A percentile compares a stretch with the other conserved stretches of the same genome.
These are phyloP conservation scores for Drosophila obscura DNA, from an alignment of 1,140 invertebrate genomes.

Conservation along the genomic window DNA sequence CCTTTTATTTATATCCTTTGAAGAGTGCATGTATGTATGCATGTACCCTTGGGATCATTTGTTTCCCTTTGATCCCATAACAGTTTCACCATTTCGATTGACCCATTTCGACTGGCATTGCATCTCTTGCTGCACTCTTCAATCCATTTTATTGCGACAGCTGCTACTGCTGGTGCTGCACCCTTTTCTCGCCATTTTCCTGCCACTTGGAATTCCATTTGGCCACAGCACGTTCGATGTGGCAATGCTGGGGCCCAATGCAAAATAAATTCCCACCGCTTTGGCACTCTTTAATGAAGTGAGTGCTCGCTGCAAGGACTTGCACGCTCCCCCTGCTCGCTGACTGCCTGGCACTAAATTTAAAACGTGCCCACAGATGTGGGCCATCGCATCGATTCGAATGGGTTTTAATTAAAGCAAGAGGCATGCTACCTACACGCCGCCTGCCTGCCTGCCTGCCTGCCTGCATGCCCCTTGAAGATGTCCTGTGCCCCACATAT, in stretches of 20 bases:
- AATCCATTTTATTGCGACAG: slow-evolving; percentile 48
- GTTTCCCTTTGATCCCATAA: slow-evolving; percentile 41
- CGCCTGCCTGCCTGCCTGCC: no score
- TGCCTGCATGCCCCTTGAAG: not conserved
- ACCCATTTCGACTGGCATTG: slow-evolving; percentile 26
- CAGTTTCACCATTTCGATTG: slow-evolving; percentile 44
- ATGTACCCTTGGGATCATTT: slow-evolving; percentile 6
- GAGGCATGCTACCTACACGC: slow-evolving; percentile 18
- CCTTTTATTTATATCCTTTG: no score
- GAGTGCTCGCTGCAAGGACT: slow-evolving; percentile 15
- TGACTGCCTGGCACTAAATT: slow-evolving; percentile 55
- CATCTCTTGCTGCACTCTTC: slow-evolving; percentile 7
- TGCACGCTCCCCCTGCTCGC: not conserved
- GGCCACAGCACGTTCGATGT: slow-evolving; percentile 37
- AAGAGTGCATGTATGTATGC: no score
- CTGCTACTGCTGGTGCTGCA: slow-evolving; percentile 1
- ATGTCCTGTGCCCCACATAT: slow-evolving; percentile 38
- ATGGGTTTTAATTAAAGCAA: slow-evolving; percentile 73
- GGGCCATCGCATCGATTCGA: slow-evolving; percentile 46
- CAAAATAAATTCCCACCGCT: slow-evolving; percentile 72
- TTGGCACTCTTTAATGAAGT: slow-evolving; percentile 77
- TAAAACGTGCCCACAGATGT: slow-evolving; percentile 67
- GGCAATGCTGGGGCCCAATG: slow-evolving; percentile 28
- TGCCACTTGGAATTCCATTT: slow-evolving; percentile 37
- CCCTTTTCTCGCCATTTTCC: slow-evolving; percentile 4